Percentiles rank a stretch among this genome's conserved stretches.
Conservation (phyloP, 2,113 vertebrate species). For the Eurystomus gularis region DNA sequence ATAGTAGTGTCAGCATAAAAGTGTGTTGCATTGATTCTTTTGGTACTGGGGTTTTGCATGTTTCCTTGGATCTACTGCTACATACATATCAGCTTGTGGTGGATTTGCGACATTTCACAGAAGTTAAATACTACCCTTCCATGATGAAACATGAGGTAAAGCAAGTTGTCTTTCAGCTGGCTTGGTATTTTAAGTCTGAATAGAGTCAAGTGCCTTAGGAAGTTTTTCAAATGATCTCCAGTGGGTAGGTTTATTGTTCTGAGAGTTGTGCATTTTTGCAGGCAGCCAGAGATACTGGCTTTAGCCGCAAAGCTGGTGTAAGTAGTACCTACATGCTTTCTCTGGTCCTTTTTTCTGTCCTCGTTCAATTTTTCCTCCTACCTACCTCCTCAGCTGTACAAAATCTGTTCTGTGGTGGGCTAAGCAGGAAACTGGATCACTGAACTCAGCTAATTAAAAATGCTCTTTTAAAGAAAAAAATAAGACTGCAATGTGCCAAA, state of each 20-base stretch:
- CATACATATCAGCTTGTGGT: accelerated
- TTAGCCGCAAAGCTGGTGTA: accelerated
- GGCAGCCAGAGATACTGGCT: not conserved
- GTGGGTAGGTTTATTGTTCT: not conserved
- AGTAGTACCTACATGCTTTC: accelerated
- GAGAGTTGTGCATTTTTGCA: not conserved
- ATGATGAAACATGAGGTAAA: not conserved
- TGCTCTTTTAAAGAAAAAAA: not conserved
- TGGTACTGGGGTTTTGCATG: not conserved
- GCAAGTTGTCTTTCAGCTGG: not conserved
- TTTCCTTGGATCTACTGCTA: not conserved
- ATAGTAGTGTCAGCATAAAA: not conserved
- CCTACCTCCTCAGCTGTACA: not conserved
- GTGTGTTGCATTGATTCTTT: accelerated
- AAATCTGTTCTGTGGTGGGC: not conserved
- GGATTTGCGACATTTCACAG: not conserved
- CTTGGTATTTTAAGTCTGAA: not conserved
- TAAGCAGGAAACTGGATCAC: not conserved
- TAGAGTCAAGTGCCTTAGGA: not conserved
- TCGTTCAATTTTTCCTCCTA: not conserved
- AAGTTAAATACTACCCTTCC: not conserved
- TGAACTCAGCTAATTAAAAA: not conserved
- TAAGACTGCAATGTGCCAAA: not conserved
- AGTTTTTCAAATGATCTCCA: not conserved
- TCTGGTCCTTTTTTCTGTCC: not conserved